phyloP scores from a whole-genome alignment of 2,797 vertebrate species.

The Myotis myotis region DNA sequence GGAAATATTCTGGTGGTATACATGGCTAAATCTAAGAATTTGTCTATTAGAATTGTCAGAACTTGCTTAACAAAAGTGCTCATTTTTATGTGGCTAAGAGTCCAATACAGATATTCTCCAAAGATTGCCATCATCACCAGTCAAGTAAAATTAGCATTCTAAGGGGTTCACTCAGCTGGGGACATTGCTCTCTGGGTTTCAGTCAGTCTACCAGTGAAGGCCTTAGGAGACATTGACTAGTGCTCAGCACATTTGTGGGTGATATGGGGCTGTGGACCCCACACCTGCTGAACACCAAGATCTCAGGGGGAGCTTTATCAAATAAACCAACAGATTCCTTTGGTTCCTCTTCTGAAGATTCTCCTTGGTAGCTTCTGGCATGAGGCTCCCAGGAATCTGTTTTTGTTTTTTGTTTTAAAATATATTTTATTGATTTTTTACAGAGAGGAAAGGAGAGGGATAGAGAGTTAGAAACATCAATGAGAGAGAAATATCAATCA shows the following conservation, averaged over 20 bases:
- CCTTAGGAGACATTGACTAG: background rate
- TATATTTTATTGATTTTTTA: no score
- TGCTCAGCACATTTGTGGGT: background rate
- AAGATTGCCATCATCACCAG: background rate
- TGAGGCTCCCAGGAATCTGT: background rate
- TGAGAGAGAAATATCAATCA: no score
- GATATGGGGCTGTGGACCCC: background rate
- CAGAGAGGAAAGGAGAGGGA: no score
- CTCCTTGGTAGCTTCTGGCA: background rate
- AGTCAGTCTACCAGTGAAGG: background rate
- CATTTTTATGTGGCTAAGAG: constrained; percentile 51
- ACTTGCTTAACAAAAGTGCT: constrained; percentile 41
- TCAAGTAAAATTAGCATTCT: background rate
- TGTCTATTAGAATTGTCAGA: constrained; percentile 43
- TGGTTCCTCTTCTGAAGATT: background rate
- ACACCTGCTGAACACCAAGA: background rate
- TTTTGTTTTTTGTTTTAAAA: background rate
- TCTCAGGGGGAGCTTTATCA: background rate
- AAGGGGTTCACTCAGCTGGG: background rate
- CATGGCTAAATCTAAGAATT: background rate
- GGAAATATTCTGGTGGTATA: constrained; percentile 22
- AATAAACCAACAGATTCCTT: background rate
- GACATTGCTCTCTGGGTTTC: background rate
- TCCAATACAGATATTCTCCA: background rate
- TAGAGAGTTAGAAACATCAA: no score